Evolutionary conservation across 37 sponge, comb jelly and placozoan genomes (phyloP).

Genomic region (Ephydatia muelleri): DNA sequence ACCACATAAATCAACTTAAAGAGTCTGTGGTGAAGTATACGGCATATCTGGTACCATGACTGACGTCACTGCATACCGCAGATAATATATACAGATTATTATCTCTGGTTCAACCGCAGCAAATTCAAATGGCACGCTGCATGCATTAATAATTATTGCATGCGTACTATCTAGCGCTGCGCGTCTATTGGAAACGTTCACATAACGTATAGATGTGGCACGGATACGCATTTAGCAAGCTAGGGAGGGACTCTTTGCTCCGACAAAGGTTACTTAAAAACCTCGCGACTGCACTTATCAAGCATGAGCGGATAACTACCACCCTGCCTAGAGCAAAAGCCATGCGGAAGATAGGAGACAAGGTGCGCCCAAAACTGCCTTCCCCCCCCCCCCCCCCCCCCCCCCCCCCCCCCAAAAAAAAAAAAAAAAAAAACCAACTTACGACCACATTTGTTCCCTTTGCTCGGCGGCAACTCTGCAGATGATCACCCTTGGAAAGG

Average conservation of each 20-base stretch:
- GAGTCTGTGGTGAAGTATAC: too few species aligned
- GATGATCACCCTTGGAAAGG: constrained; percentile 59
- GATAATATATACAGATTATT: too few species aligned
- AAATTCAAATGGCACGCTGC: background rate
- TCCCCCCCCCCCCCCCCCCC: too few species aligned
- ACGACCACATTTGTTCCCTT: background rate
- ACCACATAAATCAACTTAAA: too few species aligned
- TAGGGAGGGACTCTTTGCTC: constrained; percentile 42
- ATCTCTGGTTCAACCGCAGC: background rate
- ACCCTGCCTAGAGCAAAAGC: constrained; percentile 85
- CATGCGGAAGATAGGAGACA: constrained; percentile 70
- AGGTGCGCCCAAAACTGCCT: too few species aligned
- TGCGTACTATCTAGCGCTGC: too few species aligned
- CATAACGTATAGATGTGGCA: constrained; percentile 51
- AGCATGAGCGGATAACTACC: constrained; percentile 83
- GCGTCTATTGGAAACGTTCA: background rate
- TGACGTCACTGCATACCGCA: too few species aligned
- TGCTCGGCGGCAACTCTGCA: background rate
- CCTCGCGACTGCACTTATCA: constrained; percentile 73
- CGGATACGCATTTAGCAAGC: constrained; percentile 27
- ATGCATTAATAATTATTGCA: too few species aligned
- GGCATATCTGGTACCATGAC: too few species aligned
- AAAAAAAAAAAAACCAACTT: background rate
- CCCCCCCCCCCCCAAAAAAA: too few species aligned
- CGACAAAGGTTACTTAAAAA: constrained; percentile 63